These are phyloP conservation scores for Hippopotamyrus pictus DNA, from an alignment of 2,797 vertebrate species.

Conservation along the genomic window DNA sequence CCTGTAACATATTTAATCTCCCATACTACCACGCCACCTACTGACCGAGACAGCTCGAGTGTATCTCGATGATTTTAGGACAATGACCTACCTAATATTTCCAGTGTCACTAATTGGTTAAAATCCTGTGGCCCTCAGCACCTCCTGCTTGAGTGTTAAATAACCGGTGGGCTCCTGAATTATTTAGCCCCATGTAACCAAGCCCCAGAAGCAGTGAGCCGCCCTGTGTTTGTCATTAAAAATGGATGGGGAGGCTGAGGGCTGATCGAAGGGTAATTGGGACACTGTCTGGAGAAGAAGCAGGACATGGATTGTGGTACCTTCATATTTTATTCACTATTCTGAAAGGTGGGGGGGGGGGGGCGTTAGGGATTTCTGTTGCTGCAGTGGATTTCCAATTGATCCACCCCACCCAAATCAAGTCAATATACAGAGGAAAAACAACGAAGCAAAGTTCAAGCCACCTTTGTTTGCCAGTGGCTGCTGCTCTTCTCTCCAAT, in stretches of 20 bases:
- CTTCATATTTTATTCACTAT: neutral
- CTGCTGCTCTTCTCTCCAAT: neutral
- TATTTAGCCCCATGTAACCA: conserved; percentile 50
- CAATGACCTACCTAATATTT: neutral
- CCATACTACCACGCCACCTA: neutral
- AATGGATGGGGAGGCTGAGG: conserved; percentile 53
- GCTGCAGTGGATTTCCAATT: conserved; percentile 15
- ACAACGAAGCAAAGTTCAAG: neutral
- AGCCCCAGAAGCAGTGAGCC: conserved; percentile 37
- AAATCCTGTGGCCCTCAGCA: neutral
- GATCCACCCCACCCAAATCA: conserved; percentile 2
- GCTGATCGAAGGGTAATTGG: conserved; percentile 41
- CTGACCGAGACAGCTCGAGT: neutral
- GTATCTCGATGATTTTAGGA: neutral
- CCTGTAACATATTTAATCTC: neutral
- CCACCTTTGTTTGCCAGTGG: neutral
- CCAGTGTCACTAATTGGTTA: neutral
- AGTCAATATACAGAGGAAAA: neutral
- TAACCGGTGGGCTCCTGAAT: conserved; percentile 42
- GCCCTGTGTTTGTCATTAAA: conserved; percentile 58
- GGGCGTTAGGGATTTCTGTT: conserved; percentile 6
- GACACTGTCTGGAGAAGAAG: conserved; percentile 18
- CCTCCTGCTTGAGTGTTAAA: conserved; percentile 34
- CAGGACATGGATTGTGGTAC: neutral
- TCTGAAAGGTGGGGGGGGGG: conserved; percentile 41